Percentiles rank a stretch among this genome's conserved stretches.
Evolutionary conservation across 1,140 invertebrate genomes (phyloP).

Genomic region (Riptortus pedestris): DNA sequence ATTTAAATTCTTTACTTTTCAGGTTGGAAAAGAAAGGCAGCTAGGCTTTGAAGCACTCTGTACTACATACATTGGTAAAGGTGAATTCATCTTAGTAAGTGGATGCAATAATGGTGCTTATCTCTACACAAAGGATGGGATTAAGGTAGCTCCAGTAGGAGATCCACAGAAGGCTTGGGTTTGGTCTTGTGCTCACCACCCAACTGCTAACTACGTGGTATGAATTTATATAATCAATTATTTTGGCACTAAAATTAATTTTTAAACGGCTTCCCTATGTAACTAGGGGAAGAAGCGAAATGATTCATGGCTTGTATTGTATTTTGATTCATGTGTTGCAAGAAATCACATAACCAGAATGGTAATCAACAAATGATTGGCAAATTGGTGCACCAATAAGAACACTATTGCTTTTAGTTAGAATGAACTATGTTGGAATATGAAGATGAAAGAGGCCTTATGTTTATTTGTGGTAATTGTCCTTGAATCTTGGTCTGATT

Average conservation of each 20-base stretch:
- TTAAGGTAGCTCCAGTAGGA: conserved; percentile 60
- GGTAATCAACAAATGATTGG: too few relatives aligned
- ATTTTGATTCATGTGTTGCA: not conserved
- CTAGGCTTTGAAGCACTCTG: conserved; percentile 74
- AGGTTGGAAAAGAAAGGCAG: conserved; percentile 36
- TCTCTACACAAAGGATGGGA: conserved; percentile 76
- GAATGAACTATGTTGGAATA: too few relatives aligned
- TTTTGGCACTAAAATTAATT: not conserved
- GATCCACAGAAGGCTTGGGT: conserved; percentile 73
- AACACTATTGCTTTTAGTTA: too few relatives aligned
- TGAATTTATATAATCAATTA: too few relatives aligned
- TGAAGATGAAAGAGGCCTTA: too few relatives aligned
- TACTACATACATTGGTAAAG: conserved; percentile 63
- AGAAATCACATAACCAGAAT: too few relatives aligned
- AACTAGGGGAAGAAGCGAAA: not conserved
- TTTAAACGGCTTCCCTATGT: not conserved
- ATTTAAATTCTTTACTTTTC: not conserved
- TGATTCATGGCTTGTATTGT: too few relatives aligned
- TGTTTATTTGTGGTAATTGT: too few relatives aligned
- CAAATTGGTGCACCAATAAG: too few relatives aligned
- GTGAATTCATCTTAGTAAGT: conserved; percentile 74
- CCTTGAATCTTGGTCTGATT: too few relatives aligned
- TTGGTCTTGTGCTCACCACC: conserved; percentile 70
- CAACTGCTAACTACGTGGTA: conserved; percentile 61
- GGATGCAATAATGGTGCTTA: conserved; percentile 69